phyloP scores from a whole-genome alignment of 1,140 invertebrate species.

The Microvelia longipes region DNA sequence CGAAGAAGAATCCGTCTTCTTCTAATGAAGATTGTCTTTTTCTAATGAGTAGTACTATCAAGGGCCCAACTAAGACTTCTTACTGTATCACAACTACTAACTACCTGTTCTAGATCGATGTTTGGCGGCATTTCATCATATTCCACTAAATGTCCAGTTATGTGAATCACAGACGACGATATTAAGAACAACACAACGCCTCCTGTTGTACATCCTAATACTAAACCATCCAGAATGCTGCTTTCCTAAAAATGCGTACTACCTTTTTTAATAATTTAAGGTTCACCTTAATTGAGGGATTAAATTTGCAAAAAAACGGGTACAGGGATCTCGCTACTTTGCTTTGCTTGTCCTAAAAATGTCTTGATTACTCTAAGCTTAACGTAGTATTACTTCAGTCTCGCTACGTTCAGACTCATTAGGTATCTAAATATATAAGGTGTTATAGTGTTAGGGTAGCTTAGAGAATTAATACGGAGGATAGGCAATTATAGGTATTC shows the following conservation, averaged over 20 bases:
- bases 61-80: not conserved
- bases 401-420: not conserved
- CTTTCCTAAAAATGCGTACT: not conserved
- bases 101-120: not conserved
- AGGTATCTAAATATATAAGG: not conserved
- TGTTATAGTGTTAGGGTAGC: no score
- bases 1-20: not conserved
- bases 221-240: not conserved
- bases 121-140: not conserved
- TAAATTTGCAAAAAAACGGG: not conserved
- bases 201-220: not conserved
- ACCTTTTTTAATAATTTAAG: no score
- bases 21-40: not conserved
- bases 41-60: not conserved
- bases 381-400: not conserved
- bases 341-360: not conserved
- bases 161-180: not conserved
- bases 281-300: no score
- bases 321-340: not conserved
- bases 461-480: no score
- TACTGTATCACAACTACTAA: not conserved
- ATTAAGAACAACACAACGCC: not conserved
- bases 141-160: not conserved
- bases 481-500: no score
- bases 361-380: not conserved